Evolutionary conservation across 2,113 vertebrate species (phyloP).

Genomic region (Calidris pygmaea): DNA sequence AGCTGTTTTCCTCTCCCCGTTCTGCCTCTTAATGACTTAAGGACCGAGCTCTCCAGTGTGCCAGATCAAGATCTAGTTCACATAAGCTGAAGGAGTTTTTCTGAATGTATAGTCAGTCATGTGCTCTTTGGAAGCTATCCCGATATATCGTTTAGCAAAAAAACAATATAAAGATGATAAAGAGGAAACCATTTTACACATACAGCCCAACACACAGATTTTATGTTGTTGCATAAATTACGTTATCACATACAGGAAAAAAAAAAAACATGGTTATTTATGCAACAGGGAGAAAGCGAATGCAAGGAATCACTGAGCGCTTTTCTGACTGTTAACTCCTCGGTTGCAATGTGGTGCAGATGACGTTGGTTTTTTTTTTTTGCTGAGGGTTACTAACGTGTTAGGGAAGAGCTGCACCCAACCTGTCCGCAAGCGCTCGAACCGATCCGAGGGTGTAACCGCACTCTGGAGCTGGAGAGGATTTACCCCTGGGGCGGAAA

Average conservation of each 20-base stretch:
- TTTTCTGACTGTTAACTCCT: conserved; percentile 32
- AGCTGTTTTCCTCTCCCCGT: background rate
- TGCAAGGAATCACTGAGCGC: background rate
- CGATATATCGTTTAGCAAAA: background rate
- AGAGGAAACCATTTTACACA: background rate
- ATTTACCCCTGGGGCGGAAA: conserved; percentile 24
- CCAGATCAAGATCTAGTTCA: conserved; percentile 33
- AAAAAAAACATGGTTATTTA: background rate
- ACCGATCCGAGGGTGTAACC: background rate
- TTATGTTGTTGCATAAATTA: conserved; percentile 3
- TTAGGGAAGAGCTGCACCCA: background rate
- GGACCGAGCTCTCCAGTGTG: background rate
- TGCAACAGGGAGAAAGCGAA: background rate
- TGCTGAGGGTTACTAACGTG: background rate
- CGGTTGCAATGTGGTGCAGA: background rate
- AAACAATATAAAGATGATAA: background rate
- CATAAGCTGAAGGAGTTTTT: background rate
- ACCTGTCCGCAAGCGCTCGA: background rate
- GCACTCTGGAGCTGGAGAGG: background rate
- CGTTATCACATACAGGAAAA: background rate
- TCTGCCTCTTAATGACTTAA: background rate
- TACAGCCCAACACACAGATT: background rate
- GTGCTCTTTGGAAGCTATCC: background rate
- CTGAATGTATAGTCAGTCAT: background rate
- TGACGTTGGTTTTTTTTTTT: background rate